These are phyloP conservation scores for Calidris pygmaea DNA, from an alignment of 2,113 vertebrate species.

Conservation along the genomic window DNA sequence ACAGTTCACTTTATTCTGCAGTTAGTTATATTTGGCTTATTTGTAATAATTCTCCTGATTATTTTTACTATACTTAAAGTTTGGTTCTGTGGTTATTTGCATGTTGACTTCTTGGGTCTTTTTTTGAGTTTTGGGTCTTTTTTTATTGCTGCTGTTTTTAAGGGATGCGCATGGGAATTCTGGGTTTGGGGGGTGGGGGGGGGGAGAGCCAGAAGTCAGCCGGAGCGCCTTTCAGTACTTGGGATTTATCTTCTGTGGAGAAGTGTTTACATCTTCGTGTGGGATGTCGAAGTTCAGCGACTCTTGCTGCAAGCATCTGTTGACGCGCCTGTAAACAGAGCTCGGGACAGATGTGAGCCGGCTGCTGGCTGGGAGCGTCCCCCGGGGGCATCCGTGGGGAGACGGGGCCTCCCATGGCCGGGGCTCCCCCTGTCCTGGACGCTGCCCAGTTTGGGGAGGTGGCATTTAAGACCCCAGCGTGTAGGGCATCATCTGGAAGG, in stretches of 20 bases:
- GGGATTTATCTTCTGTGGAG: conserved; percentile 36
- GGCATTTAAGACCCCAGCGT: not conserved
- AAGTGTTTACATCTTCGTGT: conserved; percentile 44
- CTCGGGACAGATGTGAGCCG: conserved; percentile 50
- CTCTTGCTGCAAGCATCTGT: conserved; percentile 41
- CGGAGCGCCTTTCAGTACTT: not conserved
- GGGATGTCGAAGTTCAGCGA: conserved; percentile 16
- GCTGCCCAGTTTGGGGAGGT: not conserved
- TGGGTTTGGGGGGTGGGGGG: not conserved
- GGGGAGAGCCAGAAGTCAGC: not conserved
- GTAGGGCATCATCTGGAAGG: not conserved
- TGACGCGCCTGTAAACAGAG: not conserved
- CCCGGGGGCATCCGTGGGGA: not conserved
- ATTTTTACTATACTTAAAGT: not conserved
- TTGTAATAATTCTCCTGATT: conserved; percentile 2
- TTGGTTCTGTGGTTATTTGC: not conserved
- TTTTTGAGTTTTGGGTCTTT: not conserved
- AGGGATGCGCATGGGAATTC: not conserved
- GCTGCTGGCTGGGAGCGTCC: not conserved
- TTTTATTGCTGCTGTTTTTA: not conserved
- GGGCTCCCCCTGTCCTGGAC: not conserved
- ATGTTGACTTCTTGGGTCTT: not conserved
- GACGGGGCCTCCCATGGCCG: not conserved
- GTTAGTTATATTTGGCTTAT: conserved; percentile 25
- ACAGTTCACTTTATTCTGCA: not conserved